These are phyloP conservation scores for Oreochromis tanganicae DNA, from an alignment of 2,113 vertebrate genomes.

Conservation along the genomic window DNA sequence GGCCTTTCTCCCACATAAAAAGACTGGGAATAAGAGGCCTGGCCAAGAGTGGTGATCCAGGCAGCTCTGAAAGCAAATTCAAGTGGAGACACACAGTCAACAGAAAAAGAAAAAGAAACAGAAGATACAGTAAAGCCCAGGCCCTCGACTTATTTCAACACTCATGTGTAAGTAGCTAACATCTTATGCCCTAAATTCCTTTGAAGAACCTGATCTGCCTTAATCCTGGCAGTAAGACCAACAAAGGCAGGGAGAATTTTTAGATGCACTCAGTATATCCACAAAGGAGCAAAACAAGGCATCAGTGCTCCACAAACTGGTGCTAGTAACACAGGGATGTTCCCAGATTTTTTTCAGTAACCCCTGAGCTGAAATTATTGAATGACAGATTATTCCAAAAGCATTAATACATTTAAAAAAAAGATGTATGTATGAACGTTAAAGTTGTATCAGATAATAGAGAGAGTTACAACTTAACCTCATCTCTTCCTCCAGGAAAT, in stretches of 20 bases:
- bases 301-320: not conserved
- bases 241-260: not conserved
- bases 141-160: not conserved
- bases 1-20: not conserved
- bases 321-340: not conserved
- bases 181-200: not conserved
- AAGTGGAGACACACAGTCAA: not conserved
- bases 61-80: constrained; percentile 1
- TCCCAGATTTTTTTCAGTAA: not conserved
- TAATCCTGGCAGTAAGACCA: not conserved
- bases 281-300: not conserved
- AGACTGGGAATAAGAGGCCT: not conserved
- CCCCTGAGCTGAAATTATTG: not conserved
- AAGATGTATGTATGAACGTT: not conserved
- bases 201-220: not conserved
- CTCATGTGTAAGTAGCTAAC: not conserved
- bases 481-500: not conserved
- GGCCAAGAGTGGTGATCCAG: not conserved
- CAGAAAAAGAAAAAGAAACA: not conserved
- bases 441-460: not conserved
- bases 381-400: not conserved
- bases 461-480: not conserved
- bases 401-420: too few species aligned
- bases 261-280: not conserved
- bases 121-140: not conserved